Percentiles rank a stretch among this genome's conserved stretches.
Conservation (phyloP, 1,140 invertebrate genomes). For the Neotoxoptera formosana region DNA sequence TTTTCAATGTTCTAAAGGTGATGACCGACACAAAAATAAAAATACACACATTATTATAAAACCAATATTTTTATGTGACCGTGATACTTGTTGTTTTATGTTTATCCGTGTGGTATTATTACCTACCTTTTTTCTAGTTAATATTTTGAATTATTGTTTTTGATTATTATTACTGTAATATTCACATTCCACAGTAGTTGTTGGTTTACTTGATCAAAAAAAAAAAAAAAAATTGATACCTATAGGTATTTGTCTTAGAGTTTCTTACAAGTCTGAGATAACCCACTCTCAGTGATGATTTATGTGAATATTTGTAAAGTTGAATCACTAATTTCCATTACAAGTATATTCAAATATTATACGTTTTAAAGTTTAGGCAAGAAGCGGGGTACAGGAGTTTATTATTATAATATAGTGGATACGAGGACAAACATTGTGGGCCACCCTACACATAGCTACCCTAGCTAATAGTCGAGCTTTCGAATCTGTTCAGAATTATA, state of each 20-base stretch:
- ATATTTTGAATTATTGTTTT: not conserved
- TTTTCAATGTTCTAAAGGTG: not conserved
- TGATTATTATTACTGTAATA: not conserved
- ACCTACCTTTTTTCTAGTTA: not conserved
- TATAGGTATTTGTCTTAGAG: not conserved
- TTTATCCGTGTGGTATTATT: not conserved
- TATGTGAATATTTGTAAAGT: not conserved
- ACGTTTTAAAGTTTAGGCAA: not conserved
- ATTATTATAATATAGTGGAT: not conserved
- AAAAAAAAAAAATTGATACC: not conserved
- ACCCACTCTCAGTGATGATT: not conserved
- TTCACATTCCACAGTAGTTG: not conserved
- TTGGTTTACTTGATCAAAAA: not conserved
- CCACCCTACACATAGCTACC: not conserved
- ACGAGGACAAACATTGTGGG: not conserved
- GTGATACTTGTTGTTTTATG: too few relatives aligned
- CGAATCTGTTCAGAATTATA: constrained; percentile 3
- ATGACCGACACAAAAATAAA: not conserved
- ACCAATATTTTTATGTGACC: not conserved
- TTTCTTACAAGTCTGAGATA: not conserved
- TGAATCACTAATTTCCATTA: not conserved
- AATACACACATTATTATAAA: not conserved
- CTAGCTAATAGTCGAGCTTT: not conserved
- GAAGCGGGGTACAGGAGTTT: not conserved
- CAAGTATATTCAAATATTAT: not conserved